A percentile compares a stretch with the other conserved stretches of the same genome.
phyloP scores from a whole-genome alignment of 2,113 vertebrate species.

The Carettochelys insculpta region DNA sequence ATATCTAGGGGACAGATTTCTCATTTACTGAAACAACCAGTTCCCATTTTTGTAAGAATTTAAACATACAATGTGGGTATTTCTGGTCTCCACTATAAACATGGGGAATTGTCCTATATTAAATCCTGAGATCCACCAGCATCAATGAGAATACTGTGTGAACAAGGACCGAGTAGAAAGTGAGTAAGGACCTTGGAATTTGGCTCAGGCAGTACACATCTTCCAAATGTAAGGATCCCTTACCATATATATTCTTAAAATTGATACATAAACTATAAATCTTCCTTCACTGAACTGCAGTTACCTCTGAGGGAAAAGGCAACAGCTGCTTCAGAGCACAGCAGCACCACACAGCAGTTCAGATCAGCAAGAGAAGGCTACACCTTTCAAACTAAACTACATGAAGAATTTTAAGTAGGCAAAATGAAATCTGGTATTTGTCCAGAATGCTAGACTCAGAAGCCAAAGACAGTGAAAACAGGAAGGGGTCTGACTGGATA shows the following conservation, averaged over 20 bases:
- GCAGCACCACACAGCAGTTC: not conserved
- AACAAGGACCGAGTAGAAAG: not conserved
- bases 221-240: not conserved
- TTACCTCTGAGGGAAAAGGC: fast-evolving
- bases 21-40: not conserved
- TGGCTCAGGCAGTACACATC: fast-evolving
- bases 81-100: not conserved
- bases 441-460: not conserved
- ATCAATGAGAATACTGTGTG: not conserved
- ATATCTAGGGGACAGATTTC: constrained; percentile 1
- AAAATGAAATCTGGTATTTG: not conserved
- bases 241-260: not conserved
- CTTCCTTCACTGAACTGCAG: not conserved
- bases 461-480: not conserved
- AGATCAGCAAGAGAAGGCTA: fast-evolving
- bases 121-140: not conserved
- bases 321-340: fast-evolving
- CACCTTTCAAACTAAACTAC: not conserved
- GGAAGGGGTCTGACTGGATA: not conserved
- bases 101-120: not conserved
- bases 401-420: not conserved
- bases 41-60: not conserved
- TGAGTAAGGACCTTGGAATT: not conserved
- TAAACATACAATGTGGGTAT: not conserved
- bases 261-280: not conserved